Evolutionary conservation across 2,888 invertebrate genomes (phyloP), one percentile per base, ranked within the genome.

Genomic region (Protophormia terraenovae): DNA sequence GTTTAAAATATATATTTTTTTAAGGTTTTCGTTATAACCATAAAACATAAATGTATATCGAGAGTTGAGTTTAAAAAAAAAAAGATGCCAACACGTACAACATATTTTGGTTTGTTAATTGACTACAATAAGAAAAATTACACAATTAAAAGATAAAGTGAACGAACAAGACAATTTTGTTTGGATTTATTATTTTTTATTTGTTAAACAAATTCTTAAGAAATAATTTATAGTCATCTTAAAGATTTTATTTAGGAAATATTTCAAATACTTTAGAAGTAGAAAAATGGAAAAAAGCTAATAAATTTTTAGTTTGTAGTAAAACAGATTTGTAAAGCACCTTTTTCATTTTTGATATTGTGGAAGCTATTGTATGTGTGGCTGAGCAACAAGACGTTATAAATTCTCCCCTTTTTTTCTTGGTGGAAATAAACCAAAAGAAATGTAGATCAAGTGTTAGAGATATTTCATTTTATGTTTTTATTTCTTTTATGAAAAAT

Each of bases 41-140:
- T 78, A 60, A 85, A 75, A 53, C 71, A 82, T 85, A 82, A 80
- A 82, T 50, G 73, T 69, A n/a, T n/a, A n/a, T n/a, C n/a, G n/a
- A n/a, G n/a, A n/a, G n/a, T n/a, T n/a, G n/a, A n/a, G n/a, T n/a
- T n/a, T n/a, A n/a, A n/a, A n/a, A n/a, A n/a, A n/a, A n/a, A n/a
- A n/a, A n/a, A n/a, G n/a, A 85, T 85, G 75, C 85, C 85, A 85
- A 85, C 85, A 85, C 85, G 82, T 82, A 85, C 85, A 85, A 60
- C 82, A 85, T 85, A 85, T 85, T 85, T 85, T 82, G 85, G 85
- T 78, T 79, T 85, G 85, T 85, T 85, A 85, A 85, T 85, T 85
- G 85, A 85, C 85, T 82, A 79, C 85, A 85, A 85, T 85, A 85
- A 85, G 85, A 85, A 85, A 85, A 85, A 85, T 85, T 85, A 85